These are phyloP conservation scores for Belgica antarctica DNA, from an alignment of 2,888 invertebrate genomes.

Conservation along the genomic window DNA sequence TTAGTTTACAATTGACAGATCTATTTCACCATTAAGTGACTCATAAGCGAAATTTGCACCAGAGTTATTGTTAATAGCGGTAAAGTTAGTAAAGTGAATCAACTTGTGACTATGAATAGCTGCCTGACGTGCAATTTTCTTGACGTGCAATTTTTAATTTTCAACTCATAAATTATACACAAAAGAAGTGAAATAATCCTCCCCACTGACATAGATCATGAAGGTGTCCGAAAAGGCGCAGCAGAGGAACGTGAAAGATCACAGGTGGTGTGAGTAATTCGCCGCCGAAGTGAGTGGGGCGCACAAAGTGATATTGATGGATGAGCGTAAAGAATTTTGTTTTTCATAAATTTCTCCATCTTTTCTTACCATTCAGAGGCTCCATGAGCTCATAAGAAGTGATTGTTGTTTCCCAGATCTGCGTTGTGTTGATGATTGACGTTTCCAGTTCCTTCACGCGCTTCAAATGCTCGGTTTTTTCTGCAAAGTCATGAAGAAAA, in stretches of 20 bases:
- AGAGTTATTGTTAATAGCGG: no score
- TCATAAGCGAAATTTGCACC: no score
- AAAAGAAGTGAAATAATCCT: neutral
- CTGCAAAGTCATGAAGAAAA: neutral
- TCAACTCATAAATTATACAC: conserved; percentile 3
- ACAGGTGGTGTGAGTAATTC: conserved; percentile 19
- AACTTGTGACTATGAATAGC: neutral
- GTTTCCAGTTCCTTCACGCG: conserved; percentile 48
- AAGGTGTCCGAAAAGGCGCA: conserved; percentile 18
- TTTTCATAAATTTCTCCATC: neutral
- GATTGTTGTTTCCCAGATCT: conserved; percentile 54
- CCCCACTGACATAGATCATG: neutral
- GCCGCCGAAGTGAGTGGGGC: neutral
- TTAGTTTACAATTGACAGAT: no score
- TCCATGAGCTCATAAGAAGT: conserved; percentile 36
- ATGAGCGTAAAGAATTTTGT: neutral
- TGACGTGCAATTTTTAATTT: conserved; percentile 17
- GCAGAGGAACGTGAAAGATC: conserved; percentile 6
- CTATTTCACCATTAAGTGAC: no score
- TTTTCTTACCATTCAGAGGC: conserved; percentile 26
- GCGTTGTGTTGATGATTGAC: conserved; percentile 53
- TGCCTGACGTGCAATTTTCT: neutral
- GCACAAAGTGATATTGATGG: conserved; percentile 17
- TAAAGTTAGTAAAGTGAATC: conserved; percentile 12
- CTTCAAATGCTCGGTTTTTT: neutral